Percentiles rank a stretch among this genome's conserved stretches.
These are phyloP conservation scores for Chydorus sphaericus DNA, from an alignment of 2,888 invertebrate species.

Conservation along the genomic window DNA sequence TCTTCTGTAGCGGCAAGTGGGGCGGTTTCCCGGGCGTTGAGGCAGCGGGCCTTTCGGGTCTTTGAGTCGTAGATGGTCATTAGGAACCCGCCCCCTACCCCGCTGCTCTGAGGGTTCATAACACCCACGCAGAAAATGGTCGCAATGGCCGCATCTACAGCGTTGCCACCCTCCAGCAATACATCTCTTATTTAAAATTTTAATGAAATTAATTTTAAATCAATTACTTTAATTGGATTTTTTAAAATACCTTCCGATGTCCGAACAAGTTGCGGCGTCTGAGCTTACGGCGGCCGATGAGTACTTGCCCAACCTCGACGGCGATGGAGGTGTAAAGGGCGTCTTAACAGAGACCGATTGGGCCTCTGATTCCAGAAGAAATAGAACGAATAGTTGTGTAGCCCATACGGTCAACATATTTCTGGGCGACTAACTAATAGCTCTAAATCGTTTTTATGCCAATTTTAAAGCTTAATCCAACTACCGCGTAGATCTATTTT, in stretches of 20 bases:
- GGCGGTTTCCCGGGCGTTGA: slow-evolving; percentile 66
- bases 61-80: slow-evolving; percentile 55
- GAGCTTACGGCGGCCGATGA: slow-evolving; percentile 51
- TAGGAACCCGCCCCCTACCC: slow-evolving; percentile 78
- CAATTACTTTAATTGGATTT: no score
- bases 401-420: no score
- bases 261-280: slow-evolving; percentile 58
- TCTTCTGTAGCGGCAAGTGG: slow-evolving; percentile 46
- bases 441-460: no score
- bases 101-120: slow-evolving; percentile 69
- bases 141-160: slow-evolving; percentile 75
- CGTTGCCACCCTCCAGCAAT: slow-evolving; percentile 51
- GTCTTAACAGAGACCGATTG: no score
- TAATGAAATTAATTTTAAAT: no score
- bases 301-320: slow-evolving; percentile 48
- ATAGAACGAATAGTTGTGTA: no score
- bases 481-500: no score
- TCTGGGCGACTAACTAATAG: no score
- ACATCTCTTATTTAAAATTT: slow-evolving; percentile 50
- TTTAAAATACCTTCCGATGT: slow-evolving; percentile 49
- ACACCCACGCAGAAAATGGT: slow-evolving; percentile 73
- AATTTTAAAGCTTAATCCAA: no score
- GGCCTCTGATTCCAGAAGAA: no score
- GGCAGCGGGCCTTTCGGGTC: slow-evolving; percentile 37
- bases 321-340: slow-evolving; percentile 38